phyloP scores from a whole-genome alignment of 2,113 vertebrate species.

The Triplophysa rosa region DNA sequence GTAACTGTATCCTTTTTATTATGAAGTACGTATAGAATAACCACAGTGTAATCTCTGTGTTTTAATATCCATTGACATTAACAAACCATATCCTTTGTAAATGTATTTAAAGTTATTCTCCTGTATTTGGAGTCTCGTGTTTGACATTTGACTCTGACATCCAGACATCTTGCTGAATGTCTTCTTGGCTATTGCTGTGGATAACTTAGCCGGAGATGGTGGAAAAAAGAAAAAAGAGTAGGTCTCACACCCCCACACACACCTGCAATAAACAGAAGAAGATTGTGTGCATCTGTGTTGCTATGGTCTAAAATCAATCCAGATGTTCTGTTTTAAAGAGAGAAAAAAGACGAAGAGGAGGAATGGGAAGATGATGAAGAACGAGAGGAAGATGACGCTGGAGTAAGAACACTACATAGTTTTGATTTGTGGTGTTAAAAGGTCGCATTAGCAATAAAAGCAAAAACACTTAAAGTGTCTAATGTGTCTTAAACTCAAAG shows the following conservation, averaged over 20 bases:
- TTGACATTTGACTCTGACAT: conserved; percentile 49
- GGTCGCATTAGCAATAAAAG: too few species aligned
- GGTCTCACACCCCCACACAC: conserved; percentile 36
- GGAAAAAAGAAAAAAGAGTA: conserved; percentile 72
- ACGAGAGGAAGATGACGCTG: conserved; percentile 54
- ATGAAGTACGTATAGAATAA: neutral
- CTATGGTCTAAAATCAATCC: neutral
- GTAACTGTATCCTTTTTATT: conserved; percentile 86
- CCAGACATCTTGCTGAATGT: conserved; percentile 77
- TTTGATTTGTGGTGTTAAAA: too few species aligned
- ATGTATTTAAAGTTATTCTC: neutral
- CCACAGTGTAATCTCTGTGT: neutral
- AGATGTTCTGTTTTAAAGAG: conserved; percentile 46
- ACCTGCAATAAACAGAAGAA: neutral
- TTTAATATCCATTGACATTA: neutral
- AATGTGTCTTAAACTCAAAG: too few species aligned
- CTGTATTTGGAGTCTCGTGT: neutral
- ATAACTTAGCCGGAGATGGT: conserved; percentile 74
- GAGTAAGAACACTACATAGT: conserved; percentile 19
- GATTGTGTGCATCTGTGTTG: neutral
- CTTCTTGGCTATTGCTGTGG: conserved; percentile 79
- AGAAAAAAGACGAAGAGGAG: conserved; percentile 52
- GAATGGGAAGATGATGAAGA: conserved; percentile 58
- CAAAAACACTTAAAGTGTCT: too few species aligned
- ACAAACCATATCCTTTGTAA: neutral